Base-by-base conservation (phyloP, 2,113 vertebrate genomes). In the Alces alces region DNA sequence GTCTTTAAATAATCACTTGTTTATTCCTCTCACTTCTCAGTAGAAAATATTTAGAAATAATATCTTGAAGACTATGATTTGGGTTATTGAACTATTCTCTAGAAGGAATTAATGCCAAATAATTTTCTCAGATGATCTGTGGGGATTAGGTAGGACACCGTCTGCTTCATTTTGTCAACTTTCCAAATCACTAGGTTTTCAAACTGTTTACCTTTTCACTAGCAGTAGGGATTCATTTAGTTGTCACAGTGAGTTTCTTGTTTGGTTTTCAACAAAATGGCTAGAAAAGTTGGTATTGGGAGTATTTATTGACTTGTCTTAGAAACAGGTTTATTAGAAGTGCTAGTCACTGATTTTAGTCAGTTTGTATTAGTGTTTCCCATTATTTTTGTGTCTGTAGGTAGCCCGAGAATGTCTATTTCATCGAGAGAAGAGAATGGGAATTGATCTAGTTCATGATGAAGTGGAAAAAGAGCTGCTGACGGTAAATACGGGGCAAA, bases 361-460 rank as follows among this genome's bases (percentile, higher is more conserved):
- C 25, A 66, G 47, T 52, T 83, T 87, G 8, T 50, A 43, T 80
- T 90, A 57, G 55, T 52, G 19, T 15, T 86, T 83, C 96, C 30
- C 28, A 7, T 96, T 54, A 30, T 89, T 30, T 47, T 45, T 95
- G 66, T 61, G 13, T 92, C 45, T 97, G 55, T 88, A 99, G 99
- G 99, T 99, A 4, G 98, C 99, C 92, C 99, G 99, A 97, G 99
- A 99, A 98, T 99, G 99, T 97, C 98, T 99, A 61, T 99, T 99
- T 98, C 99, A 99, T 91, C 98, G 99, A 95, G 99, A 99, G 99
- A 99, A 99, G 98, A 99, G 99, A 96, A 99, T 99, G 99, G 99
- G 99, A 82, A 99, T 99, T 0, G 99, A 99, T 97, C 98, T 99
- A 45, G 99, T 99, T 7, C 99, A 99, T 0, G 99, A 99, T 0